Base-by-base conservation (phyloP, 1,140 invertebrate species). In the Procambarus virginalis region DNA sequence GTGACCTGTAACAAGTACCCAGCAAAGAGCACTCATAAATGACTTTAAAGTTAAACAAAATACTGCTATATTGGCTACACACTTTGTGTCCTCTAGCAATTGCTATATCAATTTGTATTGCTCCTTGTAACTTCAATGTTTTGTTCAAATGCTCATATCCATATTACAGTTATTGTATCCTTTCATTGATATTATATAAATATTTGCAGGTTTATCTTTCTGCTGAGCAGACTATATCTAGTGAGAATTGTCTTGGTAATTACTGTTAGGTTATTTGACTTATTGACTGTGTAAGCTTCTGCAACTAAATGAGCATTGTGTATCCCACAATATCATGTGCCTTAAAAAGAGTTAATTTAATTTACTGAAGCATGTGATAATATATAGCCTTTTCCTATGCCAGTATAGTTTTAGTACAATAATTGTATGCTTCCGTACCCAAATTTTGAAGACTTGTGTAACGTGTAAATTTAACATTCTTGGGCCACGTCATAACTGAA, bases 161-260 rank as follows among this genome's bases (percentile, higher is more conserved):
- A 55, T 22, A 58, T 34, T 58, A 5, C 78, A 80, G 55, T 80
- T 48, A 58, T 4, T 80, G n/a, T 80, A 55, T 80, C 55, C 55
- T 58, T 58, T 10, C 22, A 80, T 46, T n/a, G 51, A 55, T 12
- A 55, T 55, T 34, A 10, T 78, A 9, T 78, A 34, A 51, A 49
- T 49, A 78, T 80, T 34, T 58, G 78, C 49, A 80, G 78, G 49
- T 80, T 80, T 49, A 34, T 20, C 12, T 55, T 80, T 80, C 78
- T 80, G 49, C 78, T 80, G 78, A 80, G 78, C 78, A 80, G 78
- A 80, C 12, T 80, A 80, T 80, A 80, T 80, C 49, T 80, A 80
- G 17, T 80, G 78, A 80, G 78, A 80, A 17, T 14, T 80, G 78
- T 80, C 78, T 49, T 80, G 58, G 49, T 80, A 80, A 80, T 55